Base-by-base conservation (phyloP, 2,113 vertebrate species). In the Microcebus jonahi region DNA sequence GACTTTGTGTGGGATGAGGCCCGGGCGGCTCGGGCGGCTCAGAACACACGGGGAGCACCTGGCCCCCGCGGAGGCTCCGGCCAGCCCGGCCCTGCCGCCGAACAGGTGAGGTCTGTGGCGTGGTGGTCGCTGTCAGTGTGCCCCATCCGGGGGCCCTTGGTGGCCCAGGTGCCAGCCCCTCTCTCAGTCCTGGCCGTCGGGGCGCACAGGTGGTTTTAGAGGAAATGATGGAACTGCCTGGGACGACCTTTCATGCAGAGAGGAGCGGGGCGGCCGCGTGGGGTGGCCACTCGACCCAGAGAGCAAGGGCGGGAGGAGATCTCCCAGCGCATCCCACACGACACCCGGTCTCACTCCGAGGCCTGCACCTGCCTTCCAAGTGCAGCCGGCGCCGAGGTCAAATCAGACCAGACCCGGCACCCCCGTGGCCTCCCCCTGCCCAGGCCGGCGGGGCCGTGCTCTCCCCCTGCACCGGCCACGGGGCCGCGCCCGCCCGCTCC, bases 401-500 rank as follows among this genome's bases (percentile, higher is more conserved):
- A 73, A 21, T 73, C 39, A 12, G 23, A 36, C 39, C 70, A 14
- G 21, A 73, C 12, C 3, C 0, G 36, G 6, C 39, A 14, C 23
- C 34, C 10, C 5, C 2, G 1, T 39, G 36, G 20, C 68, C 36
- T 71, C 39, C 71, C 71, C 71, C 42, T 29, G 13, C 23, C 3
- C 20, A 48, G 25, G 71, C 14, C 17, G 59, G 13, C 11, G 0
- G 6, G 70, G 21, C 11, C 13, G 23, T 13, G 36, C 70, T 13
- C 70, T 39, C 36, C 5, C 39, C 36, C 12, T 5, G 36, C 21
- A 25, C 12, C 6, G 23, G 9, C 27, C 71, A 27, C 42, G 18
- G 73, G 73, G 15, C 39, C 12, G 70, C 0, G 0, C 36, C 23
- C 21, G 6, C 70, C 20, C 12, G 50, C 61, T 29, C 25, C 12